phyloP scores from a whole-genome alignment of 2,797 vertebrate species.

The Sebastes alutus region DNA sequence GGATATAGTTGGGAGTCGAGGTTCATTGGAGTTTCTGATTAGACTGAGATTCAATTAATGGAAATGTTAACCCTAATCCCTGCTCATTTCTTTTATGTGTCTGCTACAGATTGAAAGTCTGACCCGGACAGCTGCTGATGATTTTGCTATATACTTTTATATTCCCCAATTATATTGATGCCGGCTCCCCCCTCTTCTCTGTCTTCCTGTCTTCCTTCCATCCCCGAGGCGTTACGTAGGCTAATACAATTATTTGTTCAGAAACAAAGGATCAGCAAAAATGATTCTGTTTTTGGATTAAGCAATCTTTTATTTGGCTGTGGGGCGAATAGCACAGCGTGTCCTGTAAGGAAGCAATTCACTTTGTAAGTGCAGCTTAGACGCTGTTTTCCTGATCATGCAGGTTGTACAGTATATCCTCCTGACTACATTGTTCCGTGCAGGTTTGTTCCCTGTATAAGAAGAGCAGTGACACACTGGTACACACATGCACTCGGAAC shows the following conservation, averaged over 20 bases:
- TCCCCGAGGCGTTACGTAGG: slow-evolving; percentile 24
- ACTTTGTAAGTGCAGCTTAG: slow-evolving; percentile 27
- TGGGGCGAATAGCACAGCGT: slow-evolving; percentile 17
- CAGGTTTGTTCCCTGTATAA: slow-evolving; percentile 19
- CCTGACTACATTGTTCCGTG: slow-evolving; percentile 9
- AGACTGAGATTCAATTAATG: slow-evolving; percentile 27
- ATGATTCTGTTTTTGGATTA: slow-evolving; percentile 33
- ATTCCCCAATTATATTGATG: slow-evolving; percentile 34
- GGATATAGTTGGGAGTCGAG: neutral
- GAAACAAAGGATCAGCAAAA: slow-evolving; percentile 61
- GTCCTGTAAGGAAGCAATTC: slow-evolving; percentile 24
- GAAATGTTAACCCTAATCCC: slow-evolving; percentile 39
- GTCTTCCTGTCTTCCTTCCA: slow-evolving; percentile 14
- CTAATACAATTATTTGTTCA: slow-evolving; percentile 66
- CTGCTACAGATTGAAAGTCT: slow-evolving; percentile 25
- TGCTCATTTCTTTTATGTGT: slow-evolving; percentile 9
- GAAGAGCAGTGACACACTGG: slow-evolving; percentile 4
- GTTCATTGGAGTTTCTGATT: slow-evolving; percentile 21
- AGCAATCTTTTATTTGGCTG: slow-evolving; percentile 33
- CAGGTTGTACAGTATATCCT: neutral
- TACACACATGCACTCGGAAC: slow-evolving; percentile 6
- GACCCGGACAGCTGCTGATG: slow-evolving; percentile 11
- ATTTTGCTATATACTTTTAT: slow-evolving; percentile 39
- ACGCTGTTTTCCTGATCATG: slow-evolving; percentile 2
- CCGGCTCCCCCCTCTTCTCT: neutral